These are phyloP conservation scores for Vidua macroura DNA, from an alignment of 2,113 vertebrate species.

Conservation along the genomic window DNA sequence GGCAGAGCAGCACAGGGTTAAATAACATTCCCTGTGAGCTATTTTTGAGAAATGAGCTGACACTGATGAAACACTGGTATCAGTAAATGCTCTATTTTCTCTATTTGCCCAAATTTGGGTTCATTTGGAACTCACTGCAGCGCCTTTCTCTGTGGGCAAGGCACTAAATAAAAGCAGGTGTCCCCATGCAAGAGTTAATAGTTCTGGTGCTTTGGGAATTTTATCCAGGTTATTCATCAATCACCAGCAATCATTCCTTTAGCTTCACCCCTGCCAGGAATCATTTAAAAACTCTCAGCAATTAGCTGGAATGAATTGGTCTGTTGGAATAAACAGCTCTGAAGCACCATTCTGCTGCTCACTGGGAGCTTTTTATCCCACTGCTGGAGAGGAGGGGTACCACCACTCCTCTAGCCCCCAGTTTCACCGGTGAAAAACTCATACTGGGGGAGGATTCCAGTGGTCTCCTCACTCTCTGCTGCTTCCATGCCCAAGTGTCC, in stretches of 20 bases:
- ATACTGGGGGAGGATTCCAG: neutral
- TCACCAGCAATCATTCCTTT: neutral
- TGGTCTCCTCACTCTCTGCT: neutral
- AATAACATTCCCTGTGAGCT: neutral
- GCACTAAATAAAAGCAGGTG: neutral
- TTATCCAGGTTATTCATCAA: constrained; percentile 29
- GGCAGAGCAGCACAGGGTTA: neutral
- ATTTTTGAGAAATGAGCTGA: neutral
- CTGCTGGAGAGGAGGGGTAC: neutral
- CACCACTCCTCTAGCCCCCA: neutral
- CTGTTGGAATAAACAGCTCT: neutral
- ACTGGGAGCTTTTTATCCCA: neutral
- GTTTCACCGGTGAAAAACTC: neutral
- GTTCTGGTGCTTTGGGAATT: neutral
- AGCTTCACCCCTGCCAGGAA: constrained; percentile 7
- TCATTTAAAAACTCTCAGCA: neutral
- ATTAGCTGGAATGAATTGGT: constrained; percentile 22
- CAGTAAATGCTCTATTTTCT: neutral
- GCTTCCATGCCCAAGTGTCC: neutral
- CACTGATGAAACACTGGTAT: neutral
- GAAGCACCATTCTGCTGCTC: neutral
- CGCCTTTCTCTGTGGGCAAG: neutral
- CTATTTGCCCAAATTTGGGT: neutral
- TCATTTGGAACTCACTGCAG: neutral
- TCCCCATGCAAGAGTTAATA: neutral